These are phyloP conservation scores for Macaria liturata DNA, from an alignment of 2,888 invertebrate species.

Conservation along the genomic window DNA sequence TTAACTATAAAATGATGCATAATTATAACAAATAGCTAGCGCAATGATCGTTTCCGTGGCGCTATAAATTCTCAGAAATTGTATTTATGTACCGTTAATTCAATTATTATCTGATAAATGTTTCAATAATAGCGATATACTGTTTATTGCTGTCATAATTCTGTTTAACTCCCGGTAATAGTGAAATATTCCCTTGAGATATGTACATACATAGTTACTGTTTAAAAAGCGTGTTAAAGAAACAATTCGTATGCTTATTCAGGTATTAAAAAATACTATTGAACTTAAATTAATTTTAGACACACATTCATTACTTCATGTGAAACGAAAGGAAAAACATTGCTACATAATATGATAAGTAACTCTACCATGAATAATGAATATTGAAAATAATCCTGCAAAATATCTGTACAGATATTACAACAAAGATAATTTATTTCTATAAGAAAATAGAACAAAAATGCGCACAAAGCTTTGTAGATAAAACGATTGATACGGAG, in stretches of 20 bases:
- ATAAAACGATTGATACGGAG: constrained; percentile 1
- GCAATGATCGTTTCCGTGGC: constrained; percentile 18
- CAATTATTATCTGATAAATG: constrained; percentile 31
- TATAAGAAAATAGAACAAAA: not conserved
- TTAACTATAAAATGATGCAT: not conserved
- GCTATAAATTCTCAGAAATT: constrained; percentile 28
- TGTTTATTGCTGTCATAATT: constrained; percentile 14
- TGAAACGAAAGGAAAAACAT: too few relatives aligned
- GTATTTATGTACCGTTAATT: constrained; percentile 27
- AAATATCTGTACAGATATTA: too few relatives aligned
- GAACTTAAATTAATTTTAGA: too few relatives aligned
- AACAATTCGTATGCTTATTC: too few relatives aligned
- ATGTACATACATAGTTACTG: not conserved
- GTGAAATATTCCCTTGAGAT: not conserved
- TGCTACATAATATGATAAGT: too few relatives aligned
- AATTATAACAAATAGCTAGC: constrained; percentile 1
- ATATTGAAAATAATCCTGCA: too few relatives aligned
- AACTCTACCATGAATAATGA: too few relatives aligned
- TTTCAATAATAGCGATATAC: constrained; percentile 27
- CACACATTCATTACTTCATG: too few relatives aligned
- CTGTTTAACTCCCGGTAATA: constrained; percentile 1
- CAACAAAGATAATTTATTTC: too few relatives aligned
- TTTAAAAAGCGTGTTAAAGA: too few relatives aligned
- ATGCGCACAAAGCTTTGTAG: constrained; percentile 1
- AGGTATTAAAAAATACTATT: too few relatives aligned